phyloP scores from a whole-genome alignment of 2,797 vertebrate species.

The Epinephelus awoara region DNA sequence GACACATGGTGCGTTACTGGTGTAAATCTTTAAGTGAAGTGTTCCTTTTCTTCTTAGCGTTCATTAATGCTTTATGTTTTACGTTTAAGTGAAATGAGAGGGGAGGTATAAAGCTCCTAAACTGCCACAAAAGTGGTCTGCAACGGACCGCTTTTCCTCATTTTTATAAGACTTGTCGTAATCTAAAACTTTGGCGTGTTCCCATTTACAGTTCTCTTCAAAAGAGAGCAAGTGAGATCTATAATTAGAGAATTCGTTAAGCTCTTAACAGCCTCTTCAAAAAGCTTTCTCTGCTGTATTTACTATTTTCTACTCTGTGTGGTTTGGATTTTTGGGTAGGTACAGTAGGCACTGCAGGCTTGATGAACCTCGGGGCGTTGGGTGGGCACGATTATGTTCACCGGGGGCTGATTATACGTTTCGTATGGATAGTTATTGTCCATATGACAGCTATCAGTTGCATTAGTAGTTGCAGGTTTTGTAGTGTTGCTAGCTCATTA shows the following conservation, averaged over 20 bases:
- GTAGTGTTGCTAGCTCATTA: constrained; percentile 32
- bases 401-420: constrained; percentile 67
- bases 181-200: constrained; percentile 79
- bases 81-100: constrained; percentile 83
- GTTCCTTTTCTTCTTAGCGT: constrained; percentile 79
- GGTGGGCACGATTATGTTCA: constrained; percentile 73
- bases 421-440: constrained; percentile 53
- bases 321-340: constrained; percentile 71
- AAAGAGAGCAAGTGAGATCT: constrained; percentile 80
- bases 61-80: constrained; percentile 82
- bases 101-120: constrained; percentile 64
- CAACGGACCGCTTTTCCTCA: constrained; percentile 56
- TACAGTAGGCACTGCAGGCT: constrained; percentile 66
- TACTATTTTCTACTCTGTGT: constrained; percentile 81
- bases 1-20: constrained; percentile 72
- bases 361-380: constrained; percentile 69
- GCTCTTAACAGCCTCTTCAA: constrained; percentile 81
- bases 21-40: constrained; percentile 75
- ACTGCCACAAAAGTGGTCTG: constrained; percentile 64
- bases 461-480: constrained; percentile 51
- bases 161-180: constrained; percentile 82
- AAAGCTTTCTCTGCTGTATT: constrained; percentile 84
- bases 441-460: constrained; percentile 64
- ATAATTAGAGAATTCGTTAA: constrained; percentile 87
- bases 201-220: constrained; percentile 85